These are phyloP conservation scores for Redunca redunca DNA, from an alignment of 2,113 vertebrate genomes.

Conservation along the genomic window DNA sequence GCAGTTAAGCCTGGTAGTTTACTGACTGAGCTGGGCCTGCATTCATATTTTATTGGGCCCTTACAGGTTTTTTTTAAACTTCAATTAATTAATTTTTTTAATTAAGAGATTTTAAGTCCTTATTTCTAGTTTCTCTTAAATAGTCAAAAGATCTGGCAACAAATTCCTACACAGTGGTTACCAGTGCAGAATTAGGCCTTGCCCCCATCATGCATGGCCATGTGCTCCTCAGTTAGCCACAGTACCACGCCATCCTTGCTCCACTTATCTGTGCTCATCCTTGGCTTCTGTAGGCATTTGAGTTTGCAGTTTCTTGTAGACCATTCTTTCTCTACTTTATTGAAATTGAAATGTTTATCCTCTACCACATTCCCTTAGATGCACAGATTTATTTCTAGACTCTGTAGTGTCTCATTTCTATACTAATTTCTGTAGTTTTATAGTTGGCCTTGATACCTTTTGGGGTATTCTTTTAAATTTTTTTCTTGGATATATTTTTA, in stretches of 20 bases:
- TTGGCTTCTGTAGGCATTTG: not conserved
- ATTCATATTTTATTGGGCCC: not conserved
- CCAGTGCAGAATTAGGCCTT: not conserved
- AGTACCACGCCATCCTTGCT: not conserved
- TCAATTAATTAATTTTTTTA: not conserved
- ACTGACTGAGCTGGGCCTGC: not conserved
- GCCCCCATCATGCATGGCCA: not conserved
- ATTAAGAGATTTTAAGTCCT: not conserved
- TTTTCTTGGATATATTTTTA: constrained; percentile 16
- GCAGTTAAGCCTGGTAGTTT: not conserved
- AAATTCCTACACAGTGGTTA: not conserved
- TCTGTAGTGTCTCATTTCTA: not conserved
- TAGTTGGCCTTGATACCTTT: not conserved
- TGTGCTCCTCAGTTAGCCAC: not conserved
- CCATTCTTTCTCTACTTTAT: not conserved
- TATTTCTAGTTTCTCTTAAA: not conserved
- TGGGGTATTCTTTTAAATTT: not conserved
- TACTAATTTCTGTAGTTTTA: not conserved
- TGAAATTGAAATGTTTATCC: not conserved
- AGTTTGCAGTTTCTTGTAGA: not conserved
- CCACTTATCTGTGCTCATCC: not conserved
- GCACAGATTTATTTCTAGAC: not conserved
- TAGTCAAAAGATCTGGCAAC: not conserved
- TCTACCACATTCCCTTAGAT: not conserved
- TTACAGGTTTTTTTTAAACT: not conserved